These are phyloP conservation scores for Romanogobio albipinnatus DNA, from an alignment of 2,113 vertebrate species.

Conservation along the genomic window DNA sequence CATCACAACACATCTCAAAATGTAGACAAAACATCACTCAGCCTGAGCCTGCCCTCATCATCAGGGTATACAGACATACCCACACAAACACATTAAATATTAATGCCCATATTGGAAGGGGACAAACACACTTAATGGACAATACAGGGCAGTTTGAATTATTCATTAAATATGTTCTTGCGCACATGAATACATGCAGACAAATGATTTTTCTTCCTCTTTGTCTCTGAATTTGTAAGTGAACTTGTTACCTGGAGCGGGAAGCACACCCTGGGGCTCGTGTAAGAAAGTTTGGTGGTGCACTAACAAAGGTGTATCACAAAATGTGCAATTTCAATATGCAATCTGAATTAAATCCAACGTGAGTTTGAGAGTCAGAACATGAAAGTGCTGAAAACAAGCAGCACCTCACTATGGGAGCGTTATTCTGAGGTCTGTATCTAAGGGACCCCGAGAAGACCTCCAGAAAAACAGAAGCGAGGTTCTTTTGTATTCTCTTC, in stretches of 20 bases:
- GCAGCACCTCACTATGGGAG: slow-evolving; percentile 29
- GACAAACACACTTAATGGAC: slow-evolving; percentile 45
- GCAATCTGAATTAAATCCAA: slow-evolving; percentile 14
- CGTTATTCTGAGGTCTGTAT: slow-evolving; percentile 1
- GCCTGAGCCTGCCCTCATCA: slow-evolving; percentile 11
- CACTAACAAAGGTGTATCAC: slow-evolving; percentile 5
- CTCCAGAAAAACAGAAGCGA: slow-evolving; percentile 19
- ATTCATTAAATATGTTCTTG: slow-evolving; percentile 41
- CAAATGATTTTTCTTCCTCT: neutral
- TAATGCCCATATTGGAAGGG: slow-evolving; percentile 22
- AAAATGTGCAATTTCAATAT: neutral
- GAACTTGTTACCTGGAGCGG: slow-evolving; percentile 13
- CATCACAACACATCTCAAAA: slow-evolving; percentile 26
- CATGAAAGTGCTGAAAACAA: slow-evolving; percentile 25
- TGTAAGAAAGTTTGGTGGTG: slow-evolving; percentile 9
- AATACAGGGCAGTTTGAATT: slow-evolving; percentile 31
- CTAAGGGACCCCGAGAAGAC: slow-evolving; percentile 21
- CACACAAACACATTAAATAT: slow-evolving; percentile 46
- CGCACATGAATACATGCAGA: neutral
- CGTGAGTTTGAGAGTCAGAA: neutral
- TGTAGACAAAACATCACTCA: slow-evolving; percentile 12
- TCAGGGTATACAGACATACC: slow-evolving; percentile 3
- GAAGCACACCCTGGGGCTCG: neutral
- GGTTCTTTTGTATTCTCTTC: slow-evolving; percentile 47
- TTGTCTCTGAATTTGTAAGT: neutral